Conservation (phyloP, 1,140 invertebrate genomes). For the Neelides sp. region DNA sequence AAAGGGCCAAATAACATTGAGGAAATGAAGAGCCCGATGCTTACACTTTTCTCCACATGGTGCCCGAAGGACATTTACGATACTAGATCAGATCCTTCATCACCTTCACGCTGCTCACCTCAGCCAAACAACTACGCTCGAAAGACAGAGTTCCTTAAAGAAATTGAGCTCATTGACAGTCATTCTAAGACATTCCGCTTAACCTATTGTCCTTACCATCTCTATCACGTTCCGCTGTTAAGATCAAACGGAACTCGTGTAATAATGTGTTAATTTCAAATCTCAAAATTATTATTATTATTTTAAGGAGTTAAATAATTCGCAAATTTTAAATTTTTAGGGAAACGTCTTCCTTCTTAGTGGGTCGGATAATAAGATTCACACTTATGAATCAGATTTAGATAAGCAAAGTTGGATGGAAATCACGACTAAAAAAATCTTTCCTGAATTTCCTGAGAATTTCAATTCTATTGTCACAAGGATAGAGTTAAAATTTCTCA, state of each 20-base stretch:
- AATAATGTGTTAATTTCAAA: slow-evolving; percentile 2
- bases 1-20: neutral
- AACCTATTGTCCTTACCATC: slow-evolving; percentile 21
- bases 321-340: slow-evolving; percentile 10
- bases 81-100: slow-evolving; percentile 4
- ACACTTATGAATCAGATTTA: slow-evolving; percentile 16
- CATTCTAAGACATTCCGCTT: slow-evolving; percentile 16
- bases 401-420: slow-evolving; percentile 14
- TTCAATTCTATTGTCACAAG: slow-evolving; percentile 24
- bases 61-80: too few relatives aligned
- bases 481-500: too few relatives aligned
- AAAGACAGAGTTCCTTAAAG: slow-evolving; percentile 13
- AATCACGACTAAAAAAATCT: slow-evolving; percentile 20
- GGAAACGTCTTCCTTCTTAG: slow-evolving; percentile 23
- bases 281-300: neutral
- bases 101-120: neutral
- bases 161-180: slow-evolving; percentile 15
- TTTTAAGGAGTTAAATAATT: neutral
- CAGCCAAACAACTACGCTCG: neutral
- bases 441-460: slow-evolving; percentile 20
- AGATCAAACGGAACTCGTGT: slow-evolving; percentile 22
- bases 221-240: slow-evolving; percentile 15
- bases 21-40: neutral
- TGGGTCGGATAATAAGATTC: slow-evolving; percentile 22
- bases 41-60: slow-evolving; percentile 15